Evolutionary conservation across 2,888 invertebrate species (phyloP).

Genomic region (Steromphala cineraria): DNA sequence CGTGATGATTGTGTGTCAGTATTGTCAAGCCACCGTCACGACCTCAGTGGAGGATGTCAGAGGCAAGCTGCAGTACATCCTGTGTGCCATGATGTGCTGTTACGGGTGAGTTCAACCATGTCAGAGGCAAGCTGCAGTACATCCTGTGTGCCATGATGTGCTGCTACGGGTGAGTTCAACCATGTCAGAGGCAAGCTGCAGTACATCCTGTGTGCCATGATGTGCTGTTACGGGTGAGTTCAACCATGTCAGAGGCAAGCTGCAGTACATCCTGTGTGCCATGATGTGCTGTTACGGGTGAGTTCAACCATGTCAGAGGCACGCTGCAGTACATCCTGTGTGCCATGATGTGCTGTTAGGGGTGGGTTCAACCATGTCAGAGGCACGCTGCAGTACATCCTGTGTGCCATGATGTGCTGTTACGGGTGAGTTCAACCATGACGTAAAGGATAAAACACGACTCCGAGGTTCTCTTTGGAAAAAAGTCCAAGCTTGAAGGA

Average conservation of each 20-base stretch:
- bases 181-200: slow-evolving; percentile 44
- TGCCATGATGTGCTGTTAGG: slow-evolving; percentile 42
- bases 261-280: slow-evolving; percentile 48
- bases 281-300: slow-evolving; percentile 47
- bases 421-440: slow-evolving; percentile 40
- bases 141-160: slow-evolving; percentile 44
- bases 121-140: slow-evolving; percentile 47
- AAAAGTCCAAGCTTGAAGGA: too few species aligned
- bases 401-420: slow-evolving; percentile 43
- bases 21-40: slow-evolving; percentile 43
- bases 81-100: slow-evolving; percentile 43
- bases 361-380: slow-evolving; percentile 41
- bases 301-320: slow-evolving; percentile 39
- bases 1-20: slow-evolving; percentile 39
- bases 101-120: slow-evolving; percentile 42
- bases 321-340: slow-evolving; percentile 48
- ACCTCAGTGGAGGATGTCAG: slow-evolving; percentile 39
- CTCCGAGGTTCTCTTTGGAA: too few species aligned
- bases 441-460: too few species aligned
- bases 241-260: slow-evolving; percentile 37
- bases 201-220: slow-evolving; percentile 45
- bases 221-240: slow-evolving; percentile 48
- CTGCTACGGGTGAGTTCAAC: slow-evolving; percentile 43
- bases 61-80: slow-evolving; percentile 47
- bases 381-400: slow-evolving; percentile 47